These are phyloP conservation scores for Myotis daubentonii DNA, from an alignment of 2,797 vertebrate genomes.

Conservation along the genomic window DNA sequence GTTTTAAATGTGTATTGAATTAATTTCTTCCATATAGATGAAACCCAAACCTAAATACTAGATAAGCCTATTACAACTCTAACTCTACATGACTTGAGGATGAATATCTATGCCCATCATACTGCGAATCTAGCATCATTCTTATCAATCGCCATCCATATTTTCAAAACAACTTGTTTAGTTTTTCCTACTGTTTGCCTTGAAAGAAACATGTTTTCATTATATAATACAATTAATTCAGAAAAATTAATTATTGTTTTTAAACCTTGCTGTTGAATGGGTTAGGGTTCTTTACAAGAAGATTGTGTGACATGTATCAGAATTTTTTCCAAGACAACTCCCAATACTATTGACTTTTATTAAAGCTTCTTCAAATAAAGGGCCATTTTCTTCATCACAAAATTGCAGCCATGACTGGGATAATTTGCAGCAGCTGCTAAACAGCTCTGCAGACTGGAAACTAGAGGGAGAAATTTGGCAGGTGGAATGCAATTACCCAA, in stretches of 20 bases:
- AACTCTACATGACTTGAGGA: neutral
- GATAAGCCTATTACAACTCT: neutral
- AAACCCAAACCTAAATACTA: neutral
- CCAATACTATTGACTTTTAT: neutral
- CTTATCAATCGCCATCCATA: neutral
- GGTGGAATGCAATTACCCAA: neutral
- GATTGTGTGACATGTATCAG: neutral
- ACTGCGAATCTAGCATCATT: neutral
- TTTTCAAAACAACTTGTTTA: neutral
- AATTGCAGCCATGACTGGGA: neutral
- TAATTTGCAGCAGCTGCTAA: constrained; percentile 7
- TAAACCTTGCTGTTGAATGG: neutral
- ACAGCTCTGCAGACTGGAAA: neutral
- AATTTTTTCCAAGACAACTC: neutral
- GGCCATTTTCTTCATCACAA: neutral
- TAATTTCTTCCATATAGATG: neutral
- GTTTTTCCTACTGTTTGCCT: neutral
- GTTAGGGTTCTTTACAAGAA: neutral
- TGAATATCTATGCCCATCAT: neutral
- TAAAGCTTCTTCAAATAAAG: constrained; percentile 12
- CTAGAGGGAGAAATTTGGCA: constrained; percentile 1
- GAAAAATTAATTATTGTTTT: neutral
- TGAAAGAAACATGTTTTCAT: neutral
- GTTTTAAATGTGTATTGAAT: constrained; percentile 13
- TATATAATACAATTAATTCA: neutral